These are phyloP conservation scores for Ochropleura leucogaster DNA, from an alignment of 2,888 invertebrate species.

Conservation along the genomic window DNA sequence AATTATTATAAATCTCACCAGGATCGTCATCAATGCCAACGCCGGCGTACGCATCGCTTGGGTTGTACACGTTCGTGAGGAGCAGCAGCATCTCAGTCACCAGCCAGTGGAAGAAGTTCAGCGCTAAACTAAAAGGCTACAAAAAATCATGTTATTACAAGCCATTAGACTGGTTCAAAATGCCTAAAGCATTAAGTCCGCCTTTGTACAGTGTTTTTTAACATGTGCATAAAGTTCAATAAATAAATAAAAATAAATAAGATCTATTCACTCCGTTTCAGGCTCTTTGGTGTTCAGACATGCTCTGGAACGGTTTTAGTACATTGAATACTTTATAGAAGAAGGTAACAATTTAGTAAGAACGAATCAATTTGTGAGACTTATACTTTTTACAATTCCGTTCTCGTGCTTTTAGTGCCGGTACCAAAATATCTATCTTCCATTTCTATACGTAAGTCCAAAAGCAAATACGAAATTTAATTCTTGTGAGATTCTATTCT, in stretches of 20 bases:
- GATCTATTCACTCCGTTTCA: neutral
- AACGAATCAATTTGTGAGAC: neutral
- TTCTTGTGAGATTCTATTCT: neutral
- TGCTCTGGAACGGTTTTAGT: neutral
- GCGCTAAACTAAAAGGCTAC: conserved; percentile 81
- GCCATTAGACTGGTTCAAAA: too few relatives aligned
- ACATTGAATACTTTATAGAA: too few relatives aligned
- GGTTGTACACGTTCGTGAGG: conserved; percentile 74
- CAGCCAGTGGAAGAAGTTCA: conserved; percentile 81
- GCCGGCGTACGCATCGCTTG: conserved; percentile 74
- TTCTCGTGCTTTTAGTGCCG: neutral
- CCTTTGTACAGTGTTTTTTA: too few relatives aligned
- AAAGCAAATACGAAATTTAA: neutral
- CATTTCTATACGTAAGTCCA: neutral
- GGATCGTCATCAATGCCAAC: conserved; percentile 64
- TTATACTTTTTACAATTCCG: neutral
- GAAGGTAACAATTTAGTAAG: too few relatives aligned
- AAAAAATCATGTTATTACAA: conserved; percentile 48
- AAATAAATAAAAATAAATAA: too few relatives aligned
- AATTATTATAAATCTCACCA: conserved; percentile 66
- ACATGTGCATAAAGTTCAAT: too few relatives aligned
- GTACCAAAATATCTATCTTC: neutral
- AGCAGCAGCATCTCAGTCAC: conserved; percentile 79
- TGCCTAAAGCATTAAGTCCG: too few relatives aligned
- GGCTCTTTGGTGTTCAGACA: neutral